phyloP scores from a whole-genome alignment of 1,140 invertebrate species.

The Acyrthosiphon pisum region DNA sequence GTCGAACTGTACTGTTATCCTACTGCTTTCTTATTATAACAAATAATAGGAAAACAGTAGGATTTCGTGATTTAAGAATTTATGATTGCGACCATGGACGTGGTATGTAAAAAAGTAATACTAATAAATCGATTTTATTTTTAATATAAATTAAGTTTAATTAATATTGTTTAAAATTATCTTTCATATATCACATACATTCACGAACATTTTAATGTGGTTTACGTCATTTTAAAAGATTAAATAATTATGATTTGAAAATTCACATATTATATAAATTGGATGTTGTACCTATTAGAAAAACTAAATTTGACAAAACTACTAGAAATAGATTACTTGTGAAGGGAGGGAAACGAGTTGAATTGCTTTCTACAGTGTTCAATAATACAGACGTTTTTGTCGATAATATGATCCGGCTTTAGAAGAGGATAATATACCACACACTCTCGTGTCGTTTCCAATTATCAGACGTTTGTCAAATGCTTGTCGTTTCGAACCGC shows the following conservation, averaged over 20 bases:
- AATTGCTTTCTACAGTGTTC: not conserved
- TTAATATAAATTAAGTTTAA: not conserved
- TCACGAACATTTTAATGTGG: not conserved
- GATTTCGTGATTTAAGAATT: no score
- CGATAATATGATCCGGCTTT: conserved; percentile 52
- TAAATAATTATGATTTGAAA: not conserved
- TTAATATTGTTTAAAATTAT: not conserved
- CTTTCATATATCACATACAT: no score
- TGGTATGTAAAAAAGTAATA: not conserved
- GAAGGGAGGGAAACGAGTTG: not conserved
- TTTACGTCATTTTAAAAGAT: not conserved
- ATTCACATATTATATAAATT: not conserved
- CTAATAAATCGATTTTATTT: not conserved
- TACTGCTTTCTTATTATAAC: no score
- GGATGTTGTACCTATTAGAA: not conserved
- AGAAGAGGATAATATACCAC: conserved; percentile 14
- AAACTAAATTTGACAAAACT: conserved; percentile 3
- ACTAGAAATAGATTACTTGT: not conserved
- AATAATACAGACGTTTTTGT: conserved; percentile 21
- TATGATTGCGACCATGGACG: not conserved
- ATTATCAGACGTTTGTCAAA: conserved; percentile 49
- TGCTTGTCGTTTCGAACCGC: not conserved
- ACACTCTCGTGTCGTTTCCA: conserved; percentile 37
- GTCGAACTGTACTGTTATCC: no score
- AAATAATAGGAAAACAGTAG: no score